These are phyloP conservation scores for Lasioglossum marginatum DNA, from an alignment of 2,888 invertebrate genomes.

Conservation along the genomic window DNA sequence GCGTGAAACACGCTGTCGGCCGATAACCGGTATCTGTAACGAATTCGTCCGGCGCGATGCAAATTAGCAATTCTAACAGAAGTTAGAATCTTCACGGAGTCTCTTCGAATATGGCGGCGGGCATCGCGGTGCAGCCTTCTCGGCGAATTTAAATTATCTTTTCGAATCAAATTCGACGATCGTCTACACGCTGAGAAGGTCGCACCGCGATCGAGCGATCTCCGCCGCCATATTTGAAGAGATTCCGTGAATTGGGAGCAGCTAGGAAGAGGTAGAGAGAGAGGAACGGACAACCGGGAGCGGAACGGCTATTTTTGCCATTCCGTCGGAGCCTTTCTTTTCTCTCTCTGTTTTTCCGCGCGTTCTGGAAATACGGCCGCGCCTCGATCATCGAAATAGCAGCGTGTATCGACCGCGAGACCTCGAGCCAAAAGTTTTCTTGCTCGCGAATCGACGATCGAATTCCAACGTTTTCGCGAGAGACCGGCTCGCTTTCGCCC, in stretches of 20 bases:
- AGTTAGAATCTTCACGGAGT: too few relatives aligned
- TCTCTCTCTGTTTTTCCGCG: constrained; percentile 40
- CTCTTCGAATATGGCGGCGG: too few relatives aligned
- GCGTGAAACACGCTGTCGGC: not conserved
- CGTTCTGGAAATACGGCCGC: constrained; percentile 46
- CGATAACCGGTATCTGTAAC: not conserved
- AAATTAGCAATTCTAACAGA: too few relatives aligned
- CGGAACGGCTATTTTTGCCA: constrained; percentile 60
- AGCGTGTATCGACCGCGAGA: not conserved
- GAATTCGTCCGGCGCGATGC: not conserved
- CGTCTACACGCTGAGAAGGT: not conserved
- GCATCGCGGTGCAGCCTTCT: too few relatives aligned
- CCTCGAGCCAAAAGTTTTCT: not conserved
- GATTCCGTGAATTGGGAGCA: constrained; percentile 33
- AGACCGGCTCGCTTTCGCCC: not conserved
- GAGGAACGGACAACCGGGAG: not conserved
- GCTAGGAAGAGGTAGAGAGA: constrained; percentile 1
- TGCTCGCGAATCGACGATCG: not conserved
- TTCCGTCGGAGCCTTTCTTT: constrained; percentile 31
- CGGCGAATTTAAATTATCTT: too few relatives aligned
- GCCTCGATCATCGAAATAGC: constrained; percentile 25
- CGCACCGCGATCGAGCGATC: constrained; percentile 9
- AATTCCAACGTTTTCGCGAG: not conserved
- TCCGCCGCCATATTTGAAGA: constrained; percentile 43
- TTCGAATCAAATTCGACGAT: too few relatives aligned